phyloP scores from a whole-genome alignment of 2,888 invertebrate genomes.

The Conus canariensis region DNA sequence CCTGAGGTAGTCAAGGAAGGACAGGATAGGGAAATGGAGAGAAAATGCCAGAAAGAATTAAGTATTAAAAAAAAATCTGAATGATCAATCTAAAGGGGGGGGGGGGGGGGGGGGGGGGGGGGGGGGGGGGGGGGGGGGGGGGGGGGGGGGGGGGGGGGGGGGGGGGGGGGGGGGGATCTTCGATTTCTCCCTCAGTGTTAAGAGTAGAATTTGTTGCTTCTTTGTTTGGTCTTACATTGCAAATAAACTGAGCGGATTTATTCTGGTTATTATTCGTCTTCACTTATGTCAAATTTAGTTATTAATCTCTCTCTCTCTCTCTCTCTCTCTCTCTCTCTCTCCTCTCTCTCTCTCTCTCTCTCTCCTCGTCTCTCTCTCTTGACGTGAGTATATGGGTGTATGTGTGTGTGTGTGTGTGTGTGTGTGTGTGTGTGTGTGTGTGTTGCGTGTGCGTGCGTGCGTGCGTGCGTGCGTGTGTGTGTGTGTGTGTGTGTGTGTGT shows the following conservation, averaged over 20 bases:
- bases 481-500: slow-evolving; percentile 12
- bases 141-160: background rate
- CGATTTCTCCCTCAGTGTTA: background rate
- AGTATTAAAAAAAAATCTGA: background rate
- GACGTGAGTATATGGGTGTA: background rate
- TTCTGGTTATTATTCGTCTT: too few species aligned
- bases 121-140: background rate
- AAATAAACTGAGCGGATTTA: too few species aligned
- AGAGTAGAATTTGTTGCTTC: background rate
- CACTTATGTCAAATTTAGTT: too few species aligned
- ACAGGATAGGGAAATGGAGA: too few species aligned
- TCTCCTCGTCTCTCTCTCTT: background rate
- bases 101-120: background rate
- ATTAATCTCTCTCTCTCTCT: background rate
- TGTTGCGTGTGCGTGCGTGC: background rate
- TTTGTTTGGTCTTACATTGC: too few species aligned
- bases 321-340: background rate
- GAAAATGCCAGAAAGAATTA: too few species aligned
- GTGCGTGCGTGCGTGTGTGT: background rate
- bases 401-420: slow-evolving; percentile 22
- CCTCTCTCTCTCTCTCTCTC: background rate
- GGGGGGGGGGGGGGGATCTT: background rate
- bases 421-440: slow-evolving; percentile 18
- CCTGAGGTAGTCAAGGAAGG: too few species aligned
- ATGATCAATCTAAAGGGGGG: background rate